Evolutionary conservation across 2,888 invertebrate genomes (phyloP), one percentile per base, ranked within the genome.

Genomic region (Euphydryas editha): DNA sequence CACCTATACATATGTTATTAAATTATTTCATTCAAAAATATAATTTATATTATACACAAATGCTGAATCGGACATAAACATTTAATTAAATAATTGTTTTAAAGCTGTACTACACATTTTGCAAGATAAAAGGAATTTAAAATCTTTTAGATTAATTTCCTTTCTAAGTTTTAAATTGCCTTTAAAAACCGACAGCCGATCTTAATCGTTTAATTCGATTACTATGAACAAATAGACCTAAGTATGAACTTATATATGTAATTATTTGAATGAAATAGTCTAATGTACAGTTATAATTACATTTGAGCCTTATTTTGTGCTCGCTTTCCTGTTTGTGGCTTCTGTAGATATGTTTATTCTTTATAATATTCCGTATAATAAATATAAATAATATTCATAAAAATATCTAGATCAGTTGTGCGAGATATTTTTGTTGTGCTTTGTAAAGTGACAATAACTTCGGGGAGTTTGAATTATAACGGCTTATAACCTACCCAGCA

Each of bases 271-370:
- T 81, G 81, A 84, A 84, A 84, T 83, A 84, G 69, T 79, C 75
- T 81, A 83, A 81, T 80, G 73, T 75, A 76, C 75, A 76, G 78
- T 73, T 74, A 75, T 74, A 76, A 60, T 21, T 65, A 66, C 46
- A 77, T 89, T 90, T 90, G 91, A 89, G 90, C 88, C 89, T 84
- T 71, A 67, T 66, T 88, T 91, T 92, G 92, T 89, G 91, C 88
- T 90, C 85, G 5, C 72, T 72, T 76, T 81, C 70, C 76, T 76
- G 76, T 80, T 86, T 85, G 86, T 86, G 84, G 81, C 78, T 73
- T 77, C 83, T 54, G 36, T 36, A 78, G 90, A 92, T 92, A 92
- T 91, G 92, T 92, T 77, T 71, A 87, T 90, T 90, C 88, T 87
- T 87, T 86, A 86, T 83, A 83, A 81, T 82, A 82, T 81, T 73